These are phyloP conservation scores for Lycophotia porphyrea DNA, from an alignment of 2,888 invertebrate genomes.

Conservation along the genomic window DNA sequence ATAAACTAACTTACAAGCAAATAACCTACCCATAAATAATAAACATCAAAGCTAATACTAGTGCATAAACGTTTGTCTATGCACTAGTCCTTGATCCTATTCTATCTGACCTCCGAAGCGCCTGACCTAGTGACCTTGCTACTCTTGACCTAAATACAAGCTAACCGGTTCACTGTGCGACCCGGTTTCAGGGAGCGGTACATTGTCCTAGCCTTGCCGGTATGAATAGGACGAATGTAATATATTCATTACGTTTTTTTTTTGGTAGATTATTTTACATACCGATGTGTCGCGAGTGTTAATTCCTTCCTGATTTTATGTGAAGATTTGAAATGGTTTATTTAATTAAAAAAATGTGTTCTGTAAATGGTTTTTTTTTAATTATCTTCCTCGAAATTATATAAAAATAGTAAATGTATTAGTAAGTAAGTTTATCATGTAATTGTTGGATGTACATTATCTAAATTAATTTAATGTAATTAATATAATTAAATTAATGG, in stretches of 20 bases:
- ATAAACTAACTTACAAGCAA: background rate
- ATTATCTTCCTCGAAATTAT: too few relatives aligned
- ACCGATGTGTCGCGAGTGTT: background rate
- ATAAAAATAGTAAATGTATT: too few relatives aligned
- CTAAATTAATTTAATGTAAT: too few relatives aligned
- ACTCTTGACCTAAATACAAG: conserved; percentile 21
- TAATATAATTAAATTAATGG: too few relatives aligned
- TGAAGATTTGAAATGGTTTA: background rate
- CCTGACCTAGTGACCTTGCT: conserved; percentile 24
- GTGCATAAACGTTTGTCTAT: background rate
- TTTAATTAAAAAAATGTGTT: too few relatives aligned
- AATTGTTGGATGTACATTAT: too few relatives aligned
- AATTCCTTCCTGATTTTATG: background rate
- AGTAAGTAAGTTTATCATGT: too few relatives aligned
- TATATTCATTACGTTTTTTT: background rate
- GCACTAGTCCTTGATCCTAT: conserved; percentile 14
- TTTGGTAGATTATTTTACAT: too few relatives aligned
- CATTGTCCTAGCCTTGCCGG: background rate
- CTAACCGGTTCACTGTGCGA: conserved; percentile 8
- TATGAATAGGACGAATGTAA: background rate
- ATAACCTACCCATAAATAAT: background rate
- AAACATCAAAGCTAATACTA: background rate
- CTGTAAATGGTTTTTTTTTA: too few relatives aligned
- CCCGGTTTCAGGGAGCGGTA: background rate
- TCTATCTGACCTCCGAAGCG: conserved; percentile 22